Conservation (phyloP, 92 coral and sea anemone species). For the Nematostella vectensis region DNA sequence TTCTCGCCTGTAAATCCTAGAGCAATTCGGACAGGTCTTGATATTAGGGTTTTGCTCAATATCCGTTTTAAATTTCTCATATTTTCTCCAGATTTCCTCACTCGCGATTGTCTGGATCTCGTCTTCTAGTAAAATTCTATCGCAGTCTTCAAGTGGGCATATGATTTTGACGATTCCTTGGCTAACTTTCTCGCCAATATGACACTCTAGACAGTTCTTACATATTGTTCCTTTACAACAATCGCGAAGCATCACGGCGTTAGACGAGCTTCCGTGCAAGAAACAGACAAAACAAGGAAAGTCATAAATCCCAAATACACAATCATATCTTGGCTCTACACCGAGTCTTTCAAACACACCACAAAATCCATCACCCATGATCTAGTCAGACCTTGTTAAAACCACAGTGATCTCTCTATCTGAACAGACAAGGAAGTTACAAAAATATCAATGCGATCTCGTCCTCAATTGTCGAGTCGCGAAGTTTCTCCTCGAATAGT, state of each 20-base stretch:
- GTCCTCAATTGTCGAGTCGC: too few relatives aligned
- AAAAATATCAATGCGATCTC: too few relatives aligned
- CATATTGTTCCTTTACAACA: constrained; percentile 69
- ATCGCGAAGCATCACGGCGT: constrained; percentile 44
- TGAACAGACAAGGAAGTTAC: too few relatives aligned
- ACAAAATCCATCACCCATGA: too few relatives aligned
- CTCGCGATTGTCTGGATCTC: constrained; percentile 41
- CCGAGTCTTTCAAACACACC: too few relatives aligned
- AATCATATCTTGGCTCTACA: constrained; percentile 24
- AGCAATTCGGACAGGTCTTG: constrained; percentile 82
- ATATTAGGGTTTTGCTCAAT: constrained; percentile 61
- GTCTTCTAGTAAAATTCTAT: constrained; percentile 37
- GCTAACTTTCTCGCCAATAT: constrained; percentile 54
- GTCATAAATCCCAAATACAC: constrained; percentile 30
- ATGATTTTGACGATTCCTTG: constrained; percentile 65
- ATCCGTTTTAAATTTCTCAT: constrained; percentile 59
- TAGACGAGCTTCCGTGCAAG: constrained; percentile 38
- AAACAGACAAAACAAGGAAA: constrained; percentile 70
- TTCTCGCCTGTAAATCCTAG: constrained; percentile 48
- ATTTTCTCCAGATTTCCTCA: constrained; percentile 43
- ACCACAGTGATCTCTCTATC: too few relatives aligned
- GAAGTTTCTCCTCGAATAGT: too few relatives aligned
- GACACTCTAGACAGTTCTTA: constrained; percentile 46
- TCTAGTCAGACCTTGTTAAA: too few relatives aligned
- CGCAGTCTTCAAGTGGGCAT: constrained; percentile 78